Conservation (phyloP, 1,140 invertebrate species). For the Micrasema longulum region DNA sequence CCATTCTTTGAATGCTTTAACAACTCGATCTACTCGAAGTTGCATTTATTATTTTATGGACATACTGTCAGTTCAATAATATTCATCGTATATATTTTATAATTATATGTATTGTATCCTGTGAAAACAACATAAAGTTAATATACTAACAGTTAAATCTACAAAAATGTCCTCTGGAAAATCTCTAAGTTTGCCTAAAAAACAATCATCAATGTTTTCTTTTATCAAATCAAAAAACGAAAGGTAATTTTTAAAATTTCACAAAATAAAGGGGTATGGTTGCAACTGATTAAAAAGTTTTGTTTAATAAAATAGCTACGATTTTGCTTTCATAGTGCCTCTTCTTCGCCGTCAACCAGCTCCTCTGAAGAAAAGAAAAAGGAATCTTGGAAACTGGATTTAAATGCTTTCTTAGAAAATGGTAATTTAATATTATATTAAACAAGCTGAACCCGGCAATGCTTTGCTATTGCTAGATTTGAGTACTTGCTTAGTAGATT, state of each 20-base stretch:
- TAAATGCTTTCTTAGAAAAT: slow-evolving; percentile 31
- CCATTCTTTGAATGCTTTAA: too few species aligned
- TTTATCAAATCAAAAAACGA: slow-evolving; percentile 16
- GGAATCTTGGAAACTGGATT: slow-evolving; percentile 21
- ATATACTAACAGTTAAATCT: too few species aligned
- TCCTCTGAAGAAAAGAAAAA: slow-evolving; percentile 14
- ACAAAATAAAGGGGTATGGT: background rate
- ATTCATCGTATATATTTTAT: too few species aligned
- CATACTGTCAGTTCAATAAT: too few species aligned
- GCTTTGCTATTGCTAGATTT: too few species aligned
- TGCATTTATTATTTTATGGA: too few species aligned
- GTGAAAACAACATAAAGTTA: too few species aligned
- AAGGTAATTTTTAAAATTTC: background rate
- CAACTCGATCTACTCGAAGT: too few species aligned
- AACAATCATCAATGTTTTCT: slow-evolving; percentile 35
- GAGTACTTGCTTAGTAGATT: too few species aligned
- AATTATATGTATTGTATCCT: too few species aligned
- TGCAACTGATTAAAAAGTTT: background rate
- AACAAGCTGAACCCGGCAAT: too few species aligned
- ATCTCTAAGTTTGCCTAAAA: slow-evolving; percentile 33
- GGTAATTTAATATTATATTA: too few species aligned
- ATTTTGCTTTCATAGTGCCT: slow-evolving; percentile 3
- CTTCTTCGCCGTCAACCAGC: background rate
- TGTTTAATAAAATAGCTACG: background rate
- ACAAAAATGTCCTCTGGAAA: slow-evolving; percentile 24